Conservation (phyloP, 2,113 vertebrate genomes). For the Gallinago jamesoni region DNA sequence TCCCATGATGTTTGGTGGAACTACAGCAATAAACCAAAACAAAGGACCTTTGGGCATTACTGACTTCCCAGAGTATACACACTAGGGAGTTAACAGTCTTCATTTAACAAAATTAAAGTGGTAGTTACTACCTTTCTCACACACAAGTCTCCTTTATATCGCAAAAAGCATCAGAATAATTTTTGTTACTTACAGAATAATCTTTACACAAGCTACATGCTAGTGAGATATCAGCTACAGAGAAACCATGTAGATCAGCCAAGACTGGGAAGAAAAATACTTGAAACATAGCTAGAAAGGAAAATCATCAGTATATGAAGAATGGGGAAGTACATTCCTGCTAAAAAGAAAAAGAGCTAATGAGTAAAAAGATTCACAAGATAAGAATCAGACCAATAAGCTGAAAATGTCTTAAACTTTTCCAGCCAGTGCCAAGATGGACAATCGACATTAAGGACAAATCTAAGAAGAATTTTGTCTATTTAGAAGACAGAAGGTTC, state of each 20-base stretch:
- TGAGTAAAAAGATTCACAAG: background rate
- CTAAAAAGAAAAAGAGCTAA: background rate
- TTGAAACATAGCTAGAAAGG: background rate
- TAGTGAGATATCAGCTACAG: background rate
- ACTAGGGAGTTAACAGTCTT: background rate
- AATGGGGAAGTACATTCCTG: background rate
- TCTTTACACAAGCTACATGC: background rate
- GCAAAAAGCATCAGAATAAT: background rate
- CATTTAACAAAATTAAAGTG: background rate
- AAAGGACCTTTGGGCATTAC: background rate
- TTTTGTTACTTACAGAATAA: background rate
- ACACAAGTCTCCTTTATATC: background rate
- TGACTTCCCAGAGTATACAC: background rate
- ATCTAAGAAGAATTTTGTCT: background rate
- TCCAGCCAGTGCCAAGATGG: background rate
- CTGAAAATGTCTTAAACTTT: background rate
- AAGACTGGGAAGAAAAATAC: background rate
- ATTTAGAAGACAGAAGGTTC: background rate
- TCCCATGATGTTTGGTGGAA: slow-evolving; percentile 92
- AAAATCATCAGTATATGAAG: background rate
- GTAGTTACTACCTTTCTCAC: background rate
- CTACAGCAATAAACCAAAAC: slow-evolving; percentile 66
- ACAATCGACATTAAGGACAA: background rate
- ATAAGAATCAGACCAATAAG: background rate
- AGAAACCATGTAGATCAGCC: background rate